phyloP scores from a whole-genome alignment of 2,797 vertebrate genomes.

The Lepilemur ruficaudatus region DNA sequence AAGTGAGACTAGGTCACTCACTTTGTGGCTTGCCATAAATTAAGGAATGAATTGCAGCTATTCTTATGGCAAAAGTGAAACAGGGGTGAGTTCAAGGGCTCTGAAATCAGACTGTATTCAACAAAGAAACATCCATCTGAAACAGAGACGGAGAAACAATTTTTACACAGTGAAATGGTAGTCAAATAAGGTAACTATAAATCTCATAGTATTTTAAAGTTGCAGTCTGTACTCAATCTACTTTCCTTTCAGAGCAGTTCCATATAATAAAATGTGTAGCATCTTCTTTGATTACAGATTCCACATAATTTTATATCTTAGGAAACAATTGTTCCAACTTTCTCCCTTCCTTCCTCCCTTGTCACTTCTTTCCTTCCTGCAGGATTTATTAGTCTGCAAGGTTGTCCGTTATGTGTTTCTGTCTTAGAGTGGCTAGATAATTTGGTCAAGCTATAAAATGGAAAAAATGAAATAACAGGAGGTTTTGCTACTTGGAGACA shows the following conservation, averaged over 20 bases:
- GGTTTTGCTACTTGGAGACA: not conserved
- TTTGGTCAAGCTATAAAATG: not conserved
- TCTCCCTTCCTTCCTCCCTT: not conserved
- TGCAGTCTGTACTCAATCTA: not conserved
- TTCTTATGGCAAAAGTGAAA: not conserved
- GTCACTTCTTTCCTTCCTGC: not conserved
- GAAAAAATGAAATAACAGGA: not conserved
- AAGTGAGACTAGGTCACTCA: not conserved
- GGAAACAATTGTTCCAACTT: not conserved
- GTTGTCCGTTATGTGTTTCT: not conserved
- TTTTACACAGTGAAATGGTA: not conserved
- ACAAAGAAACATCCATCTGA: not conserved
- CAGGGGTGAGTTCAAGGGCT: not conserved
- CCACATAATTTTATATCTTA: not conserved
- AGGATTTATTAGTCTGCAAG: not conserved
- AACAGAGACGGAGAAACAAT: not conserved
- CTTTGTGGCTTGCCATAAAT: not conserved
- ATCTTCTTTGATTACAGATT: not conserved
- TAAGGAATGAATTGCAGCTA: not conserved
- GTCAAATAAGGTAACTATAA: not conserved
- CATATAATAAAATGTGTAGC: not conserved
- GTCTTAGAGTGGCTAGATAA: not conserved
- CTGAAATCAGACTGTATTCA: not conserved
- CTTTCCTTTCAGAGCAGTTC: constrained; percentile 1
- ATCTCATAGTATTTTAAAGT: not conserved